Percentiles rank a stretch among this genome's conserved stretches.
phyloP scores from a whole-genome alignment of 2,888 invertebrate species.

The Rhorus exstirpatorius region DNA sequence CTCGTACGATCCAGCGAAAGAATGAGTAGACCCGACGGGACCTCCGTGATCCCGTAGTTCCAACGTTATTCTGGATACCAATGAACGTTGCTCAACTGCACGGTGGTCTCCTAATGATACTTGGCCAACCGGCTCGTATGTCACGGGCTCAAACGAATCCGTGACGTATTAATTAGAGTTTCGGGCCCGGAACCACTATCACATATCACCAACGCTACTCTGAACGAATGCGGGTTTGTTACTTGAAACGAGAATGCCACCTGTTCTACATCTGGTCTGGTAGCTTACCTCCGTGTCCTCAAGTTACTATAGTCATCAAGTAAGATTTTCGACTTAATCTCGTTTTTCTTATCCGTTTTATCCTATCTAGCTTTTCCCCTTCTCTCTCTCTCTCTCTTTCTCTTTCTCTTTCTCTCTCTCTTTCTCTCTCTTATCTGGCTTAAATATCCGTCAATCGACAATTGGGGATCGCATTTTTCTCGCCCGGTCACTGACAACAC shows the following conservation, averaged over 20 bases:
- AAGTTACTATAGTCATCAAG: neutral
- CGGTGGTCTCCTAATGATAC: slow-evolving; percentile 18
- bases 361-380: too few species aligned
- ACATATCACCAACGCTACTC: slow-evolving; percentile 83
- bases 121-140: slow-evolving; percentile 83
- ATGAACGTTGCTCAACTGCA: slow-evolving; percentile 29
- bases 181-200: slow-evolving; percentile 84
- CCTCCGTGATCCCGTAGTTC: slow-evolving; percentile 73
- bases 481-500: neutral
- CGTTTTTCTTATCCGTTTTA: slow-evolving; percentile 19
- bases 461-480: slow-evolving; percentile 36
- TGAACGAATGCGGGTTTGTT: slow-evolving; percentile 48
- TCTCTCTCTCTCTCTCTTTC: too few species aligned
- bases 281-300: slow-evolving; percentile 14
- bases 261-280: neutral
- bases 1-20: slow-evolving; percentile 75
- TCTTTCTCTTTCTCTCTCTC: neutral
- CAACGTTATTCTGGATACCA: slow-evolving; percentile 81
- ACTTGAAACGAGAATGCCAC: slow-evolving; percentile 30
- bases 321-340: neutral
- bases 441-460: slow-evolving; percentile 30
- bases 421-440: neutral
- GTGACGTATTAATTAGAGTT: slow-evolving; percentile 86
- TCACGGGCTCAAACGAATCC: slow-evolving; percentile 85
- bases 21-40: slow-evolving; percentile 14